These are phyloP conservation scores for Palloptera scutellata DNA, from an alignment of 2,888 invertebrate genomes.

Conservation along the genomic window DNA sequence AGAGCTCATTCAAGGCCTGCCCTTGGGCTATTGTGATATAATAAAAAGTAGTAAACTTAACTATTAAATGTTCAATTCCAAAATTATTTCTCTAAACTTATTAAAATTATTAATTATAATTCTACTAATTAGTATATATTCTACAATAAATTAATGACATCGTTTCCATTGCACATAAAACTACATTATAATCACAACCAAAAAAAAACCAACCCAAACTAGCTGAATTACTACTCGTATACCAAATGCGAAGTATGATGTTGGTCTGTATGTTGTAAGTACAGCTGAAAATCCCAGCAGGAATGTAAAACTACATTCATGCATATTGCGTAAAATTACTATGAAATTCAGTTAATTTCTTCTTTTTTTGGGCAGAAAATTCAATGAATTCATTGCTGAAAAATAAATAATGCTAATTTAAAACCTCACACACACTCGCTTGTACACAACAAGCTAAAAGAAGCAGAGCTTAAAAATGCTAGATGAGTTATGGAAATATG, in stretches of 20 bases:
- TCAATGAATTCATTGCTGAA: too few species aligned
- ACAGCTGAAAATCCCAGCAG: background rate
- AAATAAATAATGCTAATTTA: conserved; percentile 58
- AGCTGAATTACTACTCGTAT: too few species aligned
- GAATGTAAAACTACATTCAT: background rate
- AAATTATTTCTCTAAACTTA: too few species aligned
- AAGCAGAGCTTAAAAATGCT: background rate
- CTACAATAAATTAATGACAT: conserved; percentile 33
- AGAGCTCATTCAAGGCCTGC: too few species aligned
- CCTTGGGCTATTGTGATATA: too few species aligned
- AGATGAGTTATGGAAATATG: background rate
- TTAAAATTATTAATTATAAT: too few species aligned
- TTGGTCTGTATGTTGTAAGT: background rate
- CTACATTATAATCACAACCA: conserved; percentile 16
- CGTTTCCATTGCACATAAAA: conserved; percentile 54
- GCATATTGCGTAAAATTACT: too few species aligned
- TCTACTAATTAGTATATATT: too few species aligned
- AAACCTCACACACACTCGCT: conserved; percentile 51
- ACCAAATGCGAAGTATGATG: background rate
- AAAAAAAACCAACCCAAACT: background rate
- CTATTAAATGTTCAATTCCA: too few species aligned
- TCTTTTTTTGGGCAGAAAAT: conserved; percentile 7
- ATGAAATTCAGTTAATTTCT: too few species aligned
- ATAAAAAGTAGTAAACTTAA: too few species aligned
- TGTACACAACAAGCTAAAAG: background rate